phyloP scores from a whole-genome alignment of 2,797 vertebrate genomes.

The Cichlasoma orientale region DNA sequence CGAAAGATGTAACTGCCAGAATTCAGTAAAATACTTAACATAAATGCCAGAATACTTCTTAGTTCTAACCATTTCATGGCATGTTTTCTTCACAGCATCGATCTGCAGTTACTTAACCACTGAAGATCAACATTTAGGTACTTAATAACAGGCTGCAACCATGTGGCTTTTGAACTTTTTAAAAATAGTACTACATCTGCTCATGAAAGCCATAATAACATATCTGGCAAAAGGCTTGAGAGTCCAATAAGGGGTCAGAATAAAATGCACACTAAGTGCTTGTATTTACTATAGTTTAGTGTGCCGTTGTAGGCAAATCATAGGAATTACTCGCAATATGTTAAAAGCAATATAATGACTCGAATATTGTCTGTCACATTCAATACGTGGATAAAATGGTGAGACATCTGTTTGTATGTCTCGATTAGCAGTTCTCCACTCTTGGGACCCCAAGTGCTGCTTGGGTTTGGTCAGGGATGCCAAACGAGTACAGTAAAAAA shows the following conservation, averaged over 20 bases:
- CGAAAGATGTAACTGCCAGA: conserved; percentile 60
- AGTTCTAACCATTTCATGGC: conserved; percentile 36
- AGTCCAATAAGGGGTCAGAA: conserved; percentile 53
- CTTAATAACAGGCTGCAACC: conserved; percentile 43
- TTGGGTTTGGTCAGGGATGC: conserved; percentile 10
- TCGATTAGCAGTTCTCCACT: conserved; percentile 52
- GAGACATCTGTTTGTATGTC: conserved; percentile 37
- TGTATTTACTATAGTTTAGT: conserved; percentile 69
- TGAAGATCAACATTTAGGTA: conserved; percentile 51
- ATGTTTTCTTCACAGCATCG: conserved; percentile 47
- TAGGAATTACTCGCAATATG: conserved; percentile 80
- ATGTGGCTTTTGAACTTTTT: conserved; percentile 63
- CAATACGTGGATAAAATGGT: conserved; percentile 62
- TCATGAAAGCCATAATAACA: conserved; percentile 76
- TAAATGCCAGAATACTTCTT: conserved; percentile 40
- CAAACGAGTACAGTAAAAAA: conserved; percentile 8
- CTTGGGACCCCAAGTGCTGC: conserved; percentile 49
- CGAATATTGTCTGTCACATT: conserved; percentile 62
- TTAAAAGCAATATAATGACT: conserved; percentile 76
- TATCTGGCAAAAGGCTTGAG: conserved; percentile 46
- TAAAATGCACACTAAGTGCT: conserved; percentile 63
- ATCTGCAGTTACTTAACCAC: conserved; percentile 56
- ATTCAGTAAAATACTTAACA: conserved; percentile 39
- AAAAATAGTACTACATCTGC: conserved; percentile 58
- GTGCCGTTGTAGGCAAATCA: conserved; percentile 67